Conservation (phyloP, 2,113 vertebrate genomes). For the Motacilla tschutschensis region DNA sequence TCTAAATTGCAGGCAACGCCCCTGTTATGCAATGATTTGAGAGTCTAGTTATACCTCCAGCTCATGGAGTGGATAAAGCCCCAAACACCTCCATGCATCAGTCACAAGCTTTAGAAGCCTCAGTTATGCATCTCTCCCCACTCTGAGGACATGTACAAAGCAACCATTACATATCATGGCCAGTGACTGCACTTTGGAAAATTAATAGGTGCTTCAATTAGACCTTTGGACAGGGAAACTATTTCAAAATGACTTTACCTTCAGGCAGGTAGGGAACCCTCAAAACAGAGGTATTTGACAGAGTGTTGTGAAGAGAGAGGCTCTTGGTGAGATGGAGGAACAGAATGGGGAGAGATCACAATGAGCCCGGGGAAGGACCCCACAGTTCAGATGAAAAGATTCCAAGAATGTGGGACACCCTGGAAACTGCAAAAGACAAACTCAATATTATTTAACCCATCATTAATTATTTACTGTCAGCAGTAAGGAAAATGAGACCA, state of each 20-base stretch:
- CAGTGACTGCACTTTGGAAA: background rate
- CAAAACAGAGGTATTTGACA: background rate
- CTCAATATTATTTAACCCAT: background rate
- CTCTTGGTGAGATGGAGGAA: background rate
- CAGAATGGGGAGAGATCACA: background rate
- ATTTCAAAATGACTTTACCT: background rate
- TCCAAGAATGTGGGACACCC: background rate
- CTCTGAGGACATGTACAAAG: background rate
- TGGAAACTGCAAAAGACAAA: background rate
- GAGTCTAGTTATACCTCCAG: slow-evolving; percentile 1
- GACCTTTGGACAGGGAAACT: background rate
- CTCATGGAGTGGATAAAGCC: background rate
- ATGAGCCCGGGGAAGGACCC: background rate
- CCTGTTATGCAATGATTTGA: background rate
- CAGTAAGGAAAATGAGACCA: background rate
- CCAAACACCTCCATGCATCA: background rate
- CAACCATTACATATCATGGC: background rate
- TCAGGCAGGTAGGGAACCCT: background rate
- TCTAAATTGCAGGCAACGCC: background rate
- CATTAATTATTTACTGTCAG: background rate
- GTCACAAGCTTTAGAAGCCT: background rate
- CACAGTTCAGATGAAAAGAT: background rate
- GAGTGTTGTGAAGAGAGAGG: background rate
- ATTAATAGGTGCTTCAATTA: background rate
- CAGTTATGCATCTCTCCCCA: fast-evolving